Base-by-base conservation (phyloP, 2,113 vertebrate genomes). In the Mola mola region DNA sequence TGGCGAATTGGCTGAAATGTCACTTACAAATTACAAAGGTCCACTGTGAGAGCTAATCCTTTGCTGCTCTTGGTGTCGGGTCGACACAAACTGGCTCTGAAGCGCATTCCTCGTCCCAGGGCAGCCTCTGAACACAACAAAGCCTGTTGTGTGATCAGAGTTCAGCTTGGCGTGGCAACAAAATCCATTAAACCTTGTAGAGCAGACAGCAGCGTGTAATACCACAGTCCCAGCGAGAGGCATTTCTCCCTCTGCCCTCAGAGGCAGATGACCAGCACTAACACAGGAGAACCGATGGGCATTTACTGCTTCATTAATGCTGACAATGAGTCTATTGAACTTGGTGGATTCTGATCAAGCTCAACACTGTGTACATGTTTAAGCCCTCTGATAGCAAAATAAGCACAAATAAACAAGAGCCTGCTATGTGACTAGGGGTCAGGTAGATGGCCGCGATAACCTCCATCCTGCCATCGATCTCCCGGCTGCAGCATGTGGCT, bases 81-180 rank as follows among this genome's bases (percentile, higher is more conserved):
- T 15, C 13, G 13, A n/a, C 13, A 16, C 36, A 15, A 15, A 15
- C 36, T 24, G 17, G 10, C n/a, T 42, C 43, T 47, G 19, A 57
- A 40, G 44, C 21, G 11, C 37, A 8, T 43, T 51, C 16, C 46
- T 24, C 9, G 0, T 53, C 53, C 29, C 51, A 4, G 12, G 13
- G 24, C 31, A 6, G 62, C 26, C 68, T 79, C 43, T 75, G 70
- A 80, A 59, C 58, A 29, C 57, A 44, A 73, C 70, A 61, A 63
- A 78, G 81, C 75, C n/a, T 34, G 34, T 46, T 38, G 17, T 73
- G 55, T 66, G 75, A 82, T 84, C 64, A 67, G 62, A 82, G 69
- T 72, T 64, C 24, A 46, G 47, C 64, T 62, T 24, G 5, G 38
- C 8, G 0, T 40, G 17, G 12, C 46, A 57, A 51, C 67, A 72